A percentile compares a stretch with the other conserved stretches of the same genome.
phyloP scores from a whole-genome alignment of 1,140 invertebrate genomes.

The Lordiphosa stackelbergi region DNA sequence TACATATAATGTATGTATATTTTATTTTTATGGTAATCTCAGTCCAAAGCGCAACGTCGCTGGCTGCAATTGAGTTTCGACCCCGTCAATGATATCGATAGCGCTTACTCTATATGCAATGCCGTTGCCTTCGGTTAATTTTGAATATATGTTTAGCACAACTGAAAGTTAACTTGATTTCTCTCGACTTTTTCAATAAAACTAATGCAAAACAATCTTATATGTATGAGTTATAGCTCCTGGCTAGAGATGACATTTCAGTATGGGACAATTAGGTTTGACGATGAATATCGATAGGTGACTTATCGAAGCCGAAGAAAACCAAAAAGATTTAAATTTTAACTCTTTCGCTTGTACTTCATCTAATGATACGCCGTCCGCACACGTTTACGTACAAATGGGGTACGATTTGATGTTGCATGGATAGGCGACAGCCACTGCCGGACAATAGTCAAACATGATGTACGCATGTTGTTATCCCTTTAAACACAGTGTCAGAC shows the following conservation, averaged over 20 bases:
- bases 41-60: conserved; percentile 1
- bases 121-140: neutral
- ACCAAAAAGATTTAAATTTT: no score
- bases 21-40: conserved; percentile 13
- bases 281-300: no score
- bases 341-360: no score
- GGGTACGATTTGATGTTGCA: no score
- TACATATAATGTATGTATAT: conserved; percentile 16
- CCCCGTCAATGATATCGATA: neutral
- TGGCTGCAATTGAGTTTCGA: conserved; percentile 6
- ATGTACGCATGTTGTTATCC: no score
- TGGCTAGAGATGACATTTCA: conserved; percentile 1
- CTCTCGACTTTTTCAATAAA: conserved; percentile 2
- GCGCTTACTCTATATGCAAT: conserved; percentile 3
- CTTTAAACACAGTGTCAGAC: no score
- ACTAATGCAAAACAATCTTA: conserved; percentile 8
- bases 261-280: no score
- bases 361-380: no score
- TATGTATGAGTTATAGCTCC: neutral
- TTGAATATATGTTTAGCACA: neutral
- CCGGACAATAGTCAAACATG: no score
- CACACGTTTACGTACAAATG: no score
- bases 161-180: conserved; percentile 3
- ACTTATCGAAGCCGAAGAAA: no score
- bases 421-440: no score